phyloP scores from a whole-genome alignment of 1,140 invertebrate species.

The Vanessa tameamea region DNA sequence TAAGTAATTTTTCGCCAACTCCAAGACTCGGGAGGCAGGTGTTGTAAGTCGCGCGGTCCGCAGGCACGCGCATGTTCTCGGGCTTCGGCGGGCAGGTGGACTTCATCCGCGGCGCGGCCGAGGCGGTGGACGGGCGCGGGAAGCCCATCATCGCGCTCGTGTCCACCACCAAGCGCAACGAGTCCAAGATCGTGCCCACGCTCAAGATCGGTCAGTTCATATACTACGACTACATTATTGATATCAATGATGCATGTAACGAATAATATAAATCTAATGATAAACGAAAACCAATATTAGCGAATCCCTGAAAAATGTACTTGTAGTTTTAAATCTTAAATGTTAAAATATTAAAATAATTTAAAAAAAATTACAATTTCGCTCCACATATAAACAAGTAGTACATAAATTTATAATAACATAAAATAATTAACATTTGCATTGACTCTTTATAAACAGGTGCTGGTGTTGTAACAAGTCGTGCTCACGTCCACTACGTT shows the following conservation, averaged over 20 bases:
- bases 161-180: slow-evolving; percentile 92
- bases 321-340: too few species aligned
- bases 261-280: too few species aligned
- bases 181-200: slow-evolving; percentile 92
- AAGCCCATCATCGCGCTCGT: slow-evolving; percentile 97
- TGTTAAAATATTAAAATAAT: too few species aligned
- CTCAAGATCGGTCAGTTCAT: slow-evolving; percentile 87
- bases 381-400: neutral
- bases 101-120: slow-evolving; percentile 95
- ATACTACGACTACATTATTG: too few species aligned
- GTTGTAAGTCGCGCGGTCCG: neutral
- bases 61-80: slow-evolving; percentile 93
- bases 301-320: too few species aligned
- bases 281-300: too few species aligned
- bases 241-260: too few species aligned
- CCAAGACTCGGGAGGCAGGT: too few species aligned
- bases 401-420: neutral
- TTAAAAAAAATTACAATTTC: neutral
- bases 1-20: too few species aligned
- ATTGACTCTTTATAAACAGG: slow-evolving; percentile 80
- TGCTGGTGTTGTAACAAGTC: slow-evolving; percentile 95
- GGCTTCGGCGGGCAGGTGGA: slow-evolving; percentile 97
- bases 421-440: neutral
- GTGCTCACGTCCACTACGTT: slow-evolving; percentile 95
- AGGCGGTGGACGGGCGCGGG: slow-evolving; percentile 92